Evolutionary conservation across 2,113 vertebrate species (phyloP), one percentile per base, ranked within the genome.

Genomic region (Oplegnathus fasciatus): DNA sequence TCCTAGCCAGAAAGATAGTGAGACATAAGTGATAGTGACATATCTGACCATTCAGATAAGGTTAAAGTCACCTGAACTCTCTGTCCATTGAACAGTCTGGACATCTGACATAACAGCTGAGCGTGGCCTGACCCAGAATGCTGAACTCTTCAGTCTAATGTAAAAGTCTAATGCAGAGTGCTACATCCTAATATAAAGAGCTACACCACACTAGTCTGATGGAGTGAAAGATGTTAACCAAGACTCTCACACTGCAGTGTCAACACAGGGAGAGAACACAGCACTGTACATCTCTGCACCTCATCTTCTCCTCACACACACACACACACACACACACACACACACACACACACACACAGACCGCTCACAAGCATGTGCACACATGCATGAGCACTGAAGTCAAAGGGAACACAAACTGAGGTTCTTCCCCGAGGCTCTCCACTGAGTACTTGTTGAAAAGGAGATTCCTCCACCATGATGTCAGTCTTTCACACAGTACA

Each of bases 381-480:
- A 85, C 85, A 89, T 15, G 74, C 46, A 84, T 46, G 57, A 65
- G 46, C 13, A 9, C 69, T 58, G n/a, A 66, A 70, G 83, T 85
- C 88, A 66, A 82, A 75, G 78, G 34, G 26, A 87, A 79, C 70
- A 86, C n/a, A 80, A 86, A 81, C 64, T 61, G 65, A 80, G 57
- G 26, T 30, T 80, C 10, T 75, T 78, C 78, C 88, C 70, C 0
- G 15, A 71, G 83, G 79, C 81, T 82, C 60, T 70, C 20, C 22
- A n/a, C 34, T 73, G 48, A 86, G 34, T 18, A 84, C 57, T 84
- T 83, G 72, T 73, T 85, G 83, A 82, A 78, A 78, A 84, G 61
- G 52, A 86, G 79, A 91, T 91, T 91, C 86, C 68, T 85, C 73
- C 37, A 85, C 46, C 83, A 78, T 91, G 87, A 87, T 83, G 70